Percentiles rank a stretch among this genome's conserved stretches.
phyloP scores from a whole-genome alignment of 2,888 invertebrate genomes.

The Nesidiocoris tenuis region DNA sequence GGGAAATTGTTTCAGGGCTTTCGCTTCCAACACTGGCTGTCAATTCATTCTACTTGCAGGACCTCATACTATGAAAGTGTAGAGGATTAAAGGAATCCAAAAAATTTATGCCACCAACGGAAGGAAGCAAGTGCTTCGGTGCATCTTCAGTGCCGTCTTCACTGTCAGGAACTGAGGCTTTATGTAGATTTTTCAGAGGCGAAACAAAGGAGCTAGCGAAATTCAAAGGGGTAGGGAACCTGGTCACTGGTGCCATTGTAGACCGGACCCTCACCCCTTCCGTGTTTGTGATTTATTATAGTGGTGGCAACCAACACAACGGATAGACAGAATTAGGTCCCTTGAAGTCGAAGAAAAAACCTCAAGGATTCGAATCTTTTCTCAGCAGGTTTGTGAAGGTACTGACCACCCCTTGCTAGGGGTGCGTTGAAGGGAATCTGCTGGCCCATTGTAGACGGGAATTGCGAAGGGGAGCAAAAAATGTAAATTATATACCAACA shows the following conservation, averaged over 20 bases:
- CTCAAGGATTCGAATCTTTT: slow-evolving; percentile 6
- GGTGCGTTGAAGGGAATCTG: no score
- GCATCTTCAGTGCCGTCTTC: neutral
- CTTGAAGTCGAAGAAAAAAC: slow-evolving; percentile 1
- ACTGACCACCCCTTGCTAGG: slow-evolving; percentile 27
- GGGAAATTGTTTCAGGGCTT: no score
- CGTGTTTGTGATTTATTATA: slow-evolving; percentile 42
- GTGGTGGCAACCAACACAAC: slow-evolving; percentile 28
- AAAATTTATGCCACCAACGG: neutral
- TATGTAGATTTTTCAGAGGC: slow-evolving; percentile 13
- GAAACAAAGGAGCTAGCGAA: slow-evolving; percentile 25
- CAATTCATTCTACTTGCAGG: no score
- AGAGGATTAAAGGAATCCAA: neutral
- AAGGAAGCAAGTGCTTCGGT: neutral
- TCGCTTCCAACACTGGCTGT: no score
- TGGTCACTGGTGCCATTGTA: slow-evolving; percentile 13
- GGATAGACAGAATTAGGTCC: slow-evolving; percentile 27
- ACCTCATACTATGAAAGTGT: no score
- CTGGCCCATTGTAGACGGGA: neutral
- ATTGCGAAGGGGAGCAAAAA: slow-evolving; percentile 40
- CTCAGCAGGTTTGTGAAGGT: slow-evolving; percentile 24
- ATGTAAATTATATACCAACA: slow-evolving; percentile 50
- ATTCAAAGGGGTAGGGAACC: neutral
- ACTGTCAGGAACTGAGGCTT: neutral
- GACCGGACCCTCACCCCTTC: slow-evolving; percentile 39